Percentiles rank a stretch among this genome's conserved stretches.
Evolutionary conservation across 2,797 vertebrate species (phyloP).

Genomic region (Microhierax caerulescens): DNA sequence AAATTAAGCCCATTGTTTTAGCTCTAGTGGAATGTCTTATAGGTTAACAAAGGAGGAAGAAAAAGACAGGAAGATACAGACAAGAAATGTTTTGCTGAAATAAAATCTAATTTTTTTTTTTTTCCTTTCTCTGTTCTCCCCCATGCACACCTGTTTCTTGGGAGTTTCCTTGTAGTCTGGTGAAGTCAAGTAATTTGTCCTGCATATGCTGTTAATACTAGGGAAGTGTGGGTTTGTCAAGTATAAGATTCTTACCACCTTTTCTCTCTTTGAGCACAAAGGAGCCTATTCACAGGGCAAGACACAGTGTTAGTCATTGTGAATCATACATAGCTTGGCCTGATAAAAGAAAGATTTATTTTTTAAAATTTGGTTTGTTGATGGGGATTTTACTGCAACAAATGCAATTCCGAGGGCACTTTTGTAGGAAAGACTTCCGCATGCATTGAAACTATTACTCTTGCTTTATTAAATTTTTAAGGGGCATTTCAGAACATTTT

Average conservation of each 20-base stretch:
- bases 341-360: not conserved
- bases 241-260: not conserved
- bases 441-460: not conserved
- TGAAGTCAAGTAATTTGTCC: not conserved
- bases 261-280: slow-evolving; percentile 16
- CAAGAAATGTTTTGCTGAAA: not conserved
- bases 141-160: not conserved
- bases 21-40: not conserved
- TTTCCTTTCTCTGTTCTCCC: not conserved
- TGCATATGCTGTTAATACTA: not conserved
- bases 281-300: slow-evolving; percentile 10
- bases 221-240: not conserved
- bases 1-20: not conserved
- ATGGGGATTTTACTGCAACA: not conserved
- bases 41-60: not conserved
- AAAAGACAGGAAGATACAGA: not conserved
- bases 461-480: not conserved
- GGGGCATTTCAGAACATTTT: not conserved
- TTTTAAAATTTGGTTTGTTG: not conserved
- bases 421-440: not conserved
- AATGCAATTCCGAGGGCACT: not conserved
- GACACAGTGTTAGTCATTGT: slow-evolving; percentile 19
- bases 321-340: slow-evolving; percentile 31
- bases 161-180: not conserved
- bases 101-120: not conserved